Percentiles rank a stretch among this genome's conserved stretches.
Conservation (phyloP, 2,113 vertebrate genomes). For the Turnix velox region DNA sequence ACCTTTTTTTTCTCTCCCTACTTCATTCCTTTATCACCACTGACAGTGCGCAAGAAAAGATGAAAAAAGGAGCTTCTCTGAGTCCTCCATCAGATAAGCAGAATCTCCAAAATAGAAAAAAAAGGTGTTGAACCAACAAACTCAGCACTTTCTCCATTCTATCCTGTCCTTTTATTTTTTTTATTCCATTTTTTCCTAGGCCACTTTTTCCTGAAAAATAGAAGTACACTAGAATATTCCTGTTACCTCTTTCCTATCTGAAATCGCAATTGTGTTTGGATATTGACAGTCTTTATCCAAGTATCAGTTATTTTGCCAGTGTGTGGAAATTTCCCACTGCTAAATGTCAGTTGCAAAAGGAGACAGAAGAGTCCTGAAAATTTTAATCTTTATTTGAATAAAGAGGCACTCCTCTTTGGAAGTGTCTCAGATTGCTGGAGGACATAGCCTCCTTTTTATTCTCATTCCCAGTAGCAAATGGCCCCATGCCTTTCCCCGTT, state of each 20-base stretch:
- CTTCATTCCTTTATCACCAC: background rate
- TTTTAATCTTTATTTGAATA: no score
- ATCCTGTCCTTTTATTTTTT: background rate
- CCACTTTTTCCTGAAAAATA: background rate
- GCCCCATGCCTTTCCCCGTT: no score
- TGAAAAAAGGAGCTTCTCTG: background rate
- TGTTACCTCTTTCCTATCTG: background rate
- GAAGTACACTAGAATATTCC: background rate
- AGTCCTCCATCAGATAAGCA: background rate
- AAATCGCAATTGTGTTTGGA: background rate
- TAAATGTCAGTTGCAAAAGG: no score
- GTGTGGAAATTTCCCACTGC: no score
- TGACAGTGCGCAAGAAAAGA: background rate
- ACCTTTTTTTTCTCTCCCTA: accelerated
- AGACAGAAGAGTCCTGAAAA: no score
- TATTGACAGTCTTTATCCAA: background rate
- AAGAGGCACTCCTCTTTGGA: no score
- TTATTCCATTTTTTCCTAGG: background rate
- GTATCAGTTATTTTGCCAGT: background rate
- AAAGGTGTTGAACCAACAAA: background rate
- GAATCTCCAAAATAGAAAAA: constrained; percentile 1
- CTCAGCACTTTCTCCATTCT: background rate
- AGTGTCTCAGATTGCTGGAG: no score
- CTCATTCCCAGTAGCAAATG: no score
- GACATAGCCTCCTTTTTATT: no score